These are phyloP conservation scores for Pycnomerus fuliginosus DNA, from an alignment of 2,888 invertebrate genomes.

Conservation along the genomic window DNA sequence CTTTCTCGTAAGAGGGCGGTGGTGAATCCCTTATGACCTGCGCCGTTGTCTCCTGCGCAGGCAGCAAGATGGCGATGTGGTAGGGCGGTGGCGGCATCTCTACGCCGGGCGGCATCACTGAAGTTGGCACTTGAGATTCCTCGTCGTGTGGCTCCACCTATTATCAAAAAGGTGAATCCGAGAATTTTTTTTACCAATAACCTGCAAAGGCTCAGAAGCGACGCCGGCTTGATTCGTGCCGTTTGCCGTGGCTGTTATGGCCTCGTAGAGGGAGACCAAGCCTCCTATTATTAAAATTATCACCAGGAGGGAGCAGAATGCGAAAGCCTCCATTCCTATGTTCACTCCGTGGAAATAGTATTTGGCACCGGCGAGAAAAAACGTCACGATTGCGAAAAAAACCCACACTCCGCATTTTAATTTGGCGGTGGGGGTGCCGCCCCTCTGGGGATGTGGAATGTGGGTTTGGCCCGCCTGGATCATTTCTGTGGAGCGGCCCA, in stretches of 20 bases:
- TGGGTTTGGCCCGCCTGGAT: conserved; percentile 26
- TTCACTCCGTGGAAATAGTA: conserved; percentile 60
- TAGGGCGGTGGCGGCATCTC: conserved; percentile 74
- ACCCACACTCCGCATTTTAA: conserved; percentile 72
- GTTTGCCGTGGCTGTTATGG: conserved; percentile 37
- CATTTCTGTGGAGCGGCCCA: conserved; percentile 29
- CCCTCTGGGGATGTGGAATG: conserved; percentile 25
- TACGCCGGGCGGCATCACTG: conserved; percentile 25
- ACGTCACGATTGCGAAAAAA: conserved; percentile 67
- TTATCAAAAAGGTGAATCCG: too few relatives aligned
- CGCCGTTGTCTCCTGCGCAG: conserved; percentile 56
- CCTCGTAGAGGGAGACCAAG: conserved; percentile 60
- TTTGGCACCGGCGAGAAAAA: conserved; percentile 70
- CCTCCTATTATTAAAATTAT: conserved; percentile 65
- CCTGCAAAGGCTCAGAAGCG: too few relatives aligned
- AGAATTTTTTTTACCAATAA: too few relatives aligned
- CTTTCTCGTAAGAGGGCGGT: conserved; percentile 75
- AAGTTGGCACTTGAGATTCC: conserved; percentile 32
- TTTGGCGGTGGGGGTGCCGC: conserved; percentile 55
- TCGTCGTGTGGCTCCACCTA: conserved; percentile 33
- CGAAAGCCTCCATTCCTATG: conserved; percentile 43
- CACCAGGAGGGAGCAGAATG: conserved; percentile 60
- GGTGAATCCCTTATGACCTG: conserved; percentile 58
- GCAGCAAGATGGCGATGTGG: conserved; percentile 73
- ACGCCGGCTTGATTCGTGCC: too few relatives aligned